Evolutionary conservation across 2,888 invertebrate species (phyloP).

Genomic region (Synanthedon formicaeformis): DNA sequence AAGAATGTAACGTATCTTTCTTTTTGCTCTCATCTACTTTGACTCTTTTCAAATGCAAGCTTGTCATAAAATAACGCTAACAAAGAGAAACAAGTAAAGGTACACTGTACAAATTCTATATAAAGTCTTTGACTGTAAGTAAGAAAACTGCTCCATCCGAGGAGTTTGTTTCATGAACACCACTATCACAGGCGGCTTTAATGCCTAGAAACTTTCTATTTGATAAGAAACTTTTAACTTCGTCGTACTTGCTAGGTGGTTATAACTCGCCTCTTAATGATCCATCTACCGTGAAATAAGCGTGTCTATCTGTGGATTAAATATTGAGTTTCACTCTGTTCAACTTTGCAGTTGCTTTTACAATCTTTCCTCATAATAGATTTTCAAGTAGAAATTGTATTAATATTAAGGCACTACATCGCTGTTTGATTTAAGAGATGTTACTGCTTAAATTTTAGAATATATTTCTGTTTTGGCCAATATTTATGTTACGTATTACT

Average conservation of each 20-base stretch:
- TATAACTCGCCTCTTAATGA: constrained; percentile 16
- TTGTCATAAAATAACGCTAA: background rate
- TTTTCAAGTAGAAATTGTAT: too few species aligned
- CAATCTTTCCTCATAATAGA: too few species aligned
- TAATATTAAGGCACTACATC: too few species aligned
- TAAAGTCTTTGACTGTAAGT: constrained; percentile 6
- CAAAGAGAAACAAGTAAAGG: background rate
- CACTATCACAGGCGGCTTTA: constrained; percentile 24
- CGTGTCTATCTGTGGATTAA: background rate
- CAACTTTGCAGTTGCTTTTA: too few species aligned
- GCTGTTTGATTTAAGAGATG: too few species aligned
- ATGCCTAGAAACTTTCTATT: constrained; percentile 29
- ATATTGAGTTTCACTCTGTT: too few species aligned
- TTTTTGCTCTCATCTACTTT: background rate
- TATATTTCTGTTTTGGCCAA: too few species aligned
- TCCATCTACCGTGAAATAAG: constrained; percentile 4
- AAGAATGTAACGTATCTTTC: too few species aligned
- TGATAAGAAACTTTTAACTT: constrained; percentile 31
- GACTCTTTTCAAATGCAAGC: background rate
- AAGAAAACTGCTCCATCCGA: constrained; percentile 16
- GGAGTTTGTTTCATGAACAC: constrained; percentile 23
- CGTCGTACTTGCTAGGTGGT: constrained; percentile 8
- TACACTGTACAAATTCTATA: background rate
- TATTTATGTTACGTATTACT: too few species aligned
- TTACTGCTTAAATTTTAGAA: too few species aligned